Conservation (phyloP, 2,888 invertebrate genomes). For the Mesochorus sp. region DNA sequence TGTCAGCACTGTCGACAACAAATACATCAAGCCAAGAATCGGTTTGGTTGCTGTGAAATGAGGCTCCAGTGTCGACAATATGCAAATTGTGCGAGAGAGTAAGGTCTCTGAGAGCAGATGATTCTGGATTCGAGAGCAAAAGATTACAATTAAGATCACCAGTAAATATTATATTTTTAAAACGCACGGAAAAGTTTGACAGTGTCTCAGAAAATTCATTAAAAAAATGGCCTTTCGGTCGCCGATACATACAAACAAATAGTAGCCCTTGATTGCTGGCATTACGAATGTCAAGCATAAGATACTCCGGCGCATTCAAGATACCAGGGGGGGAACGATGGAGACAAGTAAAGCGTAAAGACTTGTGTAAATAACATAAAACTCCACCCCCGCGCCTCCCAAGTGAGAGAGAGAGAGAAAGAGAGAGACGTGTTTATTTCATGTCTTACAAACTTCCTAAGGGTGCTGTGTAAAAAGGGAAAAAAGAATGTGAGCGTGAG, state of each 20-base stretch:
- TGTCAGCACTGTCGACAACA: no score
- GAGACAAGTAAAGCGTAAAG: background rate
- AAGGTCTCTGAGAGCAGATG: background rate
- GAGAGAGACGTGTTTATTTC: no score
- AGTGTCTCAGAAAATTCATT: background rate
- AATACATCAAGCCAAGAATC: no score
- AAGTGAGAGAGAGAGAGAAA: background rate
- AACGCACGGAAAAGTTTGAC: background rate
- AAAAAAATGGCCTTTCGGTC: background rate
- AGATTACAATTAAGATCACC: background rate
- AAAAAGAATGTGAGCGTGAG: background rate
- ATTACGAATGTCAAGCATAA: background rate
- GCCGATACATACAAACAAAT: background rate
- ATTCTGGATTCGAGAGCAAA: background rate
- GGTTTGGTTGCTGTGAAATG: no score
- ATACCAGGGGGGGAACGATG: background rate
- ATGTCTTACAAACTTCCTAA: no score
- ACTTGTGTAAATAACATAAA: background rate
- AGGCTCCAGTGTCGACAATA: no score
- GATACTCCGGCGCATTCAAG: background rate
- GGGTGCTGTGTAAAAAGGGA: background rate
- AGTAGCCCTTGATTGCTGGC: background rate
- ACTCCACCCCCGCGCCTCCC: background rate
- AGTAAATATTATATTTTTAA: background rate
- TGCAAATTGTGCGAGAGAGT: background rate